Conservation (phyloP, 1,140 invertebrate genomes). For the Lutraria rhynchaena region DNA sequence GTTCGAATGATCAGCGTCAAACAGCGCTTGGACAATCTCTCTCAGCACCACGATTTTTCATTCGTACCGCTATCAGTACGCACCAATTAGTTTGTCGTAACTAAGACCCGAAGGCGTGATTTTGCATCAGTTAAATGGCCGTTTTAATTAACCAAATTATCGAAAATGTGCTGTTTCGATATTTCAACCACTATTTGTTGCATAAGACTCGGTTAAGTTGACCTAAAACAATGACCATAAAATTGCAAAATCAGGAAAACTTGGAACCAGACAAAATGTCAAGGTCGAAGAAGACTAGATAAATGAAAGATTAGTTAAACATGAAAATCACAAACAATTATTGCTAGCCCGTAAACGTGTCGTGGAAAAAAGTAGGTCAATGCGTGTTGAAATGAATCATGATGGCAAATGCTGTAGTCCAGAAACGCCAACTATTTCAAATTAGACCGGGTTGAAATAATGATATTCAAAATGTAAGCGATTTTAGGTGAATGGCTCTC, state of each 20-base stretch:
- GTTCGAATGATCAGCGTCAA: not conserved
- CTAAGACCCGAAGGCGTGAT: slow-evolving; percentile 40
- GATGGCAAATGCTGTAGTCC: too few relatives aligned
- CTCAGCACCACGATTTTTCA: slow-evolving; percentile 42
- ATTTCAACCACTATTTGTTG: slow-evolving; percentile 42
- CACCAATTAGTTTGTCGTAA: slow-evolving; percentile 29
- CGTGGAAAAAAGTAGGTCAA: too few relatives aligned
- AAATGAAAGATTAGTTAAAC: too few relatives aligned
- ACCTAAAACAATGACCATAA: slow-evolving; percentile 51
- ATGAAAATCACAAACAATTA: too few relatives aligned
- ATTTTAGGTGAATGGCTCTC: too few relatives aligned
- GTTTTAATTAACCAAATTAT: slow-evolving; percentile 58
- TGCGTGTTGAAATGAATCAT: too few relatives aligned
- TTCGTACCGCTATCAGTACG: slow-evolving; percentile 27
- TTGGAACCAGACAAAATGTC: not conserved
- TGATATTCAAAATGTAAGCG: too few relatives aligned
- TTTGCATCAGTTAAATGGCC: slow-evolving; percentile 39
- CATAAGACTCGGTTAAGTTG: slow-evolving; percentile 22
- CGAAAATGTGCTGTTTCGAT: slow-evolving; percentile 58
- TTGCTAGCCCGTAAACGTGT: too few relatives aligned
- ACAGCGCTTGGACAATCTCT: not conserved
- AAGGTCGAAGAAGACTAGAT: not conserved
- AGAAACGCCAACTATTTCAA: too few relatives aligned
- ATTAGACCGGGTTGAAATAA: too few relatives aligned
- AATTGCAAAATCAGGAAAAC: slow-evolving; percentile 25